These are phyloP conservation scores for Tangara arthus DNA, from an alignment of 2,797 vertebrate species.

Conservation along the genomic window DNA sequence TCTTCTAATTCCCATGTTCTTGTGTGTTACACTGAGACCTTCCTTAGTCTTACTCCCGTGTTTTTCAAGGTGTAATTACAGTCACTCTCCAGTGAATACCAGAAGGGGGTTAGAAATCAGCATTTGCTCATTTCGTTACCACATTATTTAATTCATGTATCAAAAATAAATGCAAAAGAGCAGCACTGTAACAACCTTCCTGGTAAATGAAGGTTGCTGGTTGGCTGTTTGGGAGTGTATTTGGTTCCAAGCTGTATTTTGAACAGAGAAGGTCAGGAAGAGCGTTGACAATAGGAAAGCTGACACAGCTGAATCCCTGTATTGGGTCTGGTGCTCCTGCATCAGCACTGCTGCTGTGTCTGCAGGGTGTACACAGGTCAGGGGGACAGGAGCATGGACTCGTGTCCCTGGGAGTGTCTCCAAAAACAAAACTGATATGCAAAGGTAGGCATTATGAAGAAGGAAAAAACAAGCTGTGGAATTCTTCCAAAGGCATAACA, in stretches of 20 bases:
- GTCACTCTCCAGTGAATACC: neutral
- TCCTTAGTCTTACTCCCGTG: accelerated
- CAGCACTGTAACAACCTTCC: neutral
- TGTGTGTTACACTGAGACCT: neutral
- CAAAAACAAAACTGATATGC: neutral
- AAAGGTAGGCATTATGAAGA: neutral
- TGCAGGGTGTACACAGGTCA: accelerated
- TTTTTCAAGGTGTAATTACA: neutral
- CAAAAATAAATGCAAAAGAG: neutral
- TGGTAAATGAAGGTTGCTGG: neutral
- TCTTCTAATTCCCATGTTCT: accelerated
- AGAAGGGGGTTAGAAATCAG: neutral
- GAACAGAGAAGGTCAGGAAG: neutral
- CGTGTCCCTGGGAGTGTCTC: accelerated
- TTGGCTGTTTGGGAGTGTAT: neutral
- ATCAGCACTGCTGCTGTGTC: neutral
- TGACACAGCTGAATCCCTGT: neutral
- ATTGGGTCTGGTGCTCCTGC: neutral
- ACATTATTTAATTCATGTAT: accelerated
- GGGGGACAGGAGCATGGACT: neutral
- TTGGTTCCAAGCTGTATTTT: neutral
- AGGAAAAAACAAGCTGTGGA: accelerated
- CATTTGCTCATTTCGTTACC: neutral
- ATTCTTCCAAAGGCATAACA: neutral
- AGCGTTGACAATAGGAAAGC: neutral